Evolutionary conservation across 2,888 invertebrate species (phyloP).

Genomic region (Dryadula phaetusa): DNA sequence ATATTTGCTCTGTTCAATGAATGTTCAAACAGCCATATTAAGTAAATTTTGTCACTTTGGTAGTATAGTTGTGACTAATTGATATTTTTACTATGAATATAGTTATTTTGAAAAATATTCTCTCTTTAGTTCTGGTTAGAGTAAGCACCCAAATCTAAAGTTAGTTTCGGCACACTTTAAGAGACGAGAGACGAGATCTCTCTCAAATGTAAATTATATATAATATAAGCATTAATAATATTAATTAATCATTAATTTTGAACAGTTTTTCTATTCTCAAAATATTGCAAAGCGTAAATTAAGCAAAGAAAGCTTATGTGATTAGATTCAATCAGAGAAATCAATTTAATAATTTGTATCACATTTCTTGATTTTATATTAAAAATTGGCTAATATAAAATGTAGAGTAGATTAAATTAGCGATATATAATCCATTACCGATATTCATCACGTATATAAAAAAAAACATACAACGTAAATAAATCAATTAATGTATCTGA

Average conservation of each 20-base stretch:
- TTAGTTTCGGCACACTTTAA: too few relatives aligned
- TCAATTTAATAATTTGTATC: slow-evolving; percentile 18
- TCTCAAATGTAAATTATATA: too few relatives aligned
- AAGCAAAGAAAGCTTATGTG: slow-evolving; percentile 3
- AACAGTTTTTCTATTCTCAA: not conserved
- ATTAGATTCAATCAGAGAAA: slow-evolving; percentile 12
- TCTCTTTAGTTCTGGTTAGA: too few relatives aligned
- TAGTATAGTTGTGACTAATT: not conserved
- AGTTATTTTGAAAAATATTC: too few relatives aligned
- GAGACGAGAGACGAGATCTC: too few relatives aligned
- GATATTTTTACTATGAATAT: not conserved
- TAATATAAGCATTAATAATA: too few relatives aligned
- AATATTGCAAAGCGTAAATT: slow-evolving; percentile 4
- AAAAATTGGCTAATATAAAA: slow-evolving; percentile 14
- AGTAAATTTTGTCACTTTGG: not conserved
- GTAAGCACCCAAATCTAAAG: too few relatives aligned
- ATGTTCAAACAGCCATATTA: not conserved
- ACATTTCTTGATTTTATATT: slow-evolving; percentile 17
- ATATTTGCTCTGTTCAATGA: slow-evolving; percentile 24
- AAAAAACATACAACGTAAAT: slow-evolving; percentile 15
- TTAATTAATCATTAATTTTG: not conserved
- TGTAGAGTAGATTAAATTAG: slow-evolving; percentile 28
- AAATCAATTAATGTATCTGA: slow-evolving; percentile 28
- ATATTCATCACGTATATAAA: slow-evolving; percentile 7
- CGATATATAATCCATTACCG: slow-evolving; percentile 22